A percentile compares a stretch with the other conserved stretches of the same genome.
Conservation (phyloP, 2,888 invertebrate species). For the Timema podura region DNA sequence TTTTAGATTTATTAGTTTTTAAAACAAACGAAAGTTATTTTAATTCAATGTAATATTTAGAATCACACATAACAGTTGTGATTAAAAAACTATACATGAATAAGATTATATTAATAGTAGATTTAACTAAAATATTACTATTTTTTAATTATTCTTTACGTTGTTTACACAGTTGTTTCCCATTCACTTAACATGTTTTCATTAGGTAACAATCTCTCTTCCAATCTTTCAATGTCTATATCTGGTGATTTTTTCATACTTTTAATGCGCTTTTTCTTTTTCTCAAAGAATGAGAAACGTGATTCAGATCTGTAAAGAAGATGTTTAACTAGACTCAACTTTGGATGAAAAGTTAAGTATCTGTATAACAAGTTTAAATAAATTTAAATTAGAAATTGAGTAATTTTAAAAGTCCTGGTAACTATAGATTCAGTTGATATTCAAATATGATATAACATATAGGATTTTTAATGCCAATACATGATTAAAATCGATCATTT, state of each 20-base stretch:
- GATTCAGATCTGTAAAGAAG: slow-evolving; percentile 13
- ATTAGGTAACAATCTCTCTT: slow-evolving; percentile 1
- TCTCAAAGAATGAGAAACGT: slow-evolving; percentile 3
- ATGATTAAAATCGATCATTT: no score
- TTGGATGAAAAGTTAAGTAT: not conserved
- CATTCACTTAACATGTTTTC: not conserved
- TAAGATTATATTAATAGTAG: no score
- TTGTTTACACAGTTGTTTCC: slow-evolving; percentile 11
- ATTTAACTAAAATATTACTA: no score
- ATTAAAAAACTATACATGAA: no score
- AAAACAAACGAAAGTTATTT: not conserved
- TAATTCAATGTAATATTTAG: not conserved
- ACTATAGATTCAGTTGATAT: no score
- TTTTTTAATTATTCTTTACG: no score
- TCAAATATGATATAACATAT: not conserved
- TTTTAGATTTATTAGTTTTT: not conserved
- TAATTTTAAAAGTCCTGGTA: no score
- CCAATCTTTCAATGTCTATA: slow-evolving; percentile 6
- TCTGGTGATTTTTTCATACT: not conserved
- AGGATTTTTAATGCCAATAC: not conserved
- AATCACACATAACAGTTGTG: not conserved
- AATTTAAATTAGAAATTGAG: not conserved
- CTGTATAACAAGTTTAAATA: not conserved
- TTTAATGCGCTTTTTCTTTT: slow-evolving; percentile 10
- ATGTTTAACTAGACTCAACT: not conserved